Percentiles rank a stretch among this genome's conserved stretches.
Conservation (phyloP, 1,140 invertebrate species). For the Alviniconcha marisindica region DNA sequence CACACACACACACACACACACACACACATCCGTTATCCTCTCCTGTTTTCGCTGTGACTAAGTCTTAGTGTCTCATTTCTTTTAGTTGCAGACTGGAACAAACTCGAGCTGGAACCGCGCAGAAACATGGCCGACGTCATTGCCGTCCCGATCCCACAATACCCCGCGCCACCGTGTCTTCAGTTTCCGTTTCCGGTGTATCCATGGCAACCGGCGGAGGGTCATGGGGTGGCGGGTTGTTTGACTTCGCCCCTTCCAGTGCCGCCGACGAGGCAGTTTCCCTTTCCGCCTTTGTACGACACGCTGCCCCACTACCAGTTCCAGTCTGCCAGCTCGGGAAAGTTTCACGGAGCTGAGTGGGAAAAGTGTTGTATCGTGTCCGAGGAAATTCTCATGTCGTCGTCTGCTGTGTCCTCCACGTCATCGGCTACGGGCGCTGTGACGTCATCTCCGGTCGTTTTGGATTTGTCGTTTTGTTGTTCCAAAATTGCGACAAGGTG, state of each 20-base stretch:
- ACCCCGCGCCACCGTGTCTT: neutral
- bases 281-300: neutral
- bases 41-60: no score
- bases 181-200: neutral
- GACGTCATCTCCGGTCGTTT: neutral
- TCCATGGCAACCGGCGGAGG: neutral
- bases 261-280: neutral
- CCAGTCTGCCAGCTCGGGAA: neutral
- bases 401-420: neutral
- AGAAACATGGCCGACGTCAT: neutral
- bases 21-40: no score
- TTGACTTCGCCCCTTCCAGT: neutral
- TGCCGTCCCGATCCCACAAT: conserved; percentile 1
- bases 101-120: neutral
- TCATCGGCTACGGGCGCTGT: neutral
- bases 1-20: no score
- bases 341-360: neutral
- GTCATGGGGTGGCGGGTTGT: neutral
- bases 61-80: no score
- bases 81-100: no score
- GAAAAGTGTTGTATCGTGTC: neutral
- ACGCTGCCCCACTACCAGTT: neutral
- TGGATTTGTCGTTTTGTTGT: neutral
- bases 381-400: neutral
- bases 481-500: neutral